A percentile compares a stretch with the other conserved stretches of the same genome.
These are phyloP conservation scores for Tauraco erythrolophus DNA, from an alignment of 2,113 vertebrate genomes.

Conservation along the genomic window DNA sequence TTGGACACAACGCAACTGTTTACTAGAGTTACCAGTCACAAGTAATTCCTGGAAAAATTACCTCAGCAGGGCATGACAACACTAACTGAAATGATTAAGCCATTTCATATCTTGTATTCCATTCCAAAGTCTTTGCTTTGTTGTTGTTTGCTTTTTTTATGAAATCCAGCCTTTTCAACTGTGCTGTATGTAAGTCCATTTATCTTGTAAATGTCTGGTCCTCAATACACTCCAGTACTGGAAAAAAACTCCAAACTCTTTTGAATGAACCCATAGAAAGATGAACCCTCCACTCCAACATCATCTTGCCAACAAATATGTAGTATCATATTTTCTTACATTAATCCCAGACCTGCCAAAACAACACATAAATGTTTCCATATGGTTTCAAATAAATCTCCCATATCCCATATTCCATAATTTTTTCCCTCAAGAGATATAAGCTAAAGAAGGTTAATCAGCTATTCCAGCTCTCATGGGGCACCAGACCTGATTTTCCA, in stretches of 20 bases:
- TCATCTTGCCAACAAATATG: not conserved
- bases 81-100: not conserved
- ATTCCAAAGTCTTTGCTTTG: not conserved
- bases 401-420: not conserved
- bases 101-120: not conserved
- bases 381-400: slow-evolving; percentile 9
- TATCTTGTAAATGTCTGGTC: not conserved
- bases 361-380: slow-evolving; percentile 24
- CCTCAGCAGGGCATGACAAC: not conserved
- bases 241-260: not conserved
- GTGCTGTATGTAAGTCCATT: not conserved
- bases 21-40: not conserved
- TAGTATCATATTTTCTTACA: slow-evolving; percentile 14
- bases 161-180: not conserved
- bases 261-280: not conserved
- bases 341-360: not conserved
- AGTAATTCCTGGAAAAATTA: not conserved
- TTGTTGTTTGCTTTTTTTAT: not conserved
- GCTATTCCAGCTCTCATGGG: not conserved
- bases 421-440: not conserved
- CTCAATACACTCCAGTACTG: not conserved
- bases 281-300: not conserved
- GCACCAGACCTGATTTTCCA: not conserved
- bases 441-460: not conserved
- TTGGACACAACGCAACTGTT: not conserved